These are phyloP conservation scores for Bathynomus jamesi DNA, from an alignment of 1,140 invertebrate genomes.

Conservation along the genomic window DNA sequence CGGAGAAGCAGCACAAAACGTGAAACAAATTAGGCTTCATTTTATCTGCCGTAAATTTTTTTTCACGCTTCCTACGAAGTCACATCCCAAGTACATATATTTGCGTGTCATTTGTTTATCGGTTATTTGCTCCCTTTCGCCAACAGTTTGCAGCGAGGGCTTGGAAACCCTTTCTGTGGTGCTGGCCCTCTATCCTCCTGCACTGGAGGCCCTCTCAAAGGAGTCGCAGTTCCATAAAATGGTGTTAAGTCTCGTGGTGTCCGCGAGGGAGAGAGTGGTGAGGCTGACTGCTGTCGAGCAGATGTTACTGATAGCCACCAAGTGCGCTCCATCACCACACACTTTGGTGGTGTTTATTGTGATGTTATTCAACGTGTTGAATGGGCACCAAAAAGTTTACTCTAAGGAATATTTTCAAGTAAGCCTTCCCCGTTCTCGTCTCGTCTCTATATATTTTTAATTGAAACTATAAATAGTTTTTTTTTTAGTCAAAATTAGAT, in stretches of 20 bases:
- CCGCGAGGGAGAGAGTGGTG: slow-evolving; percentile 56
- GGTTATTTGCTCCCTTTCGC: no score
- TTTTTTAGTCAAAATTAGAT: no score
- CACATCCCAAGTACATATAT: no score
- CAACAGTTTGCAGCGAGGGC: slow-evolving; percentile 82
- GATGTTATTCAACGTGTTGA: slow-evolving; percentile 65
- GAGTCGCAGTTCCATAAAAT: slow-evolving; percentile 77
- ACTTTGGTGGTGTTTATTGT: slow-evolving; percentile 64
- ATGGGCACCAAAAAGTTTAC: slow-evolving; percentile 65
- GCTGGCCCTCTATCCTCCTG: slow-evolving; percentile 72
- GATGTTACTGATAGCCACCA: slow-evolving; percentile 68
- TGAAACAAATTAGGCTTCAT: no score
- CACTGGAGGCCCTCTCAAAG: slow-evolving; percentile 61
- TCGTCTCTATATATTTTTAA: background rate
- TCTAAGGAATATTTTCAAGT: slow-evolving; percentile 72
- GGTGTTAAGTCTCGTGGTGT: slow-evolving; percentile 77
- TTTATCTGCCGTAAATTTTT: no score
- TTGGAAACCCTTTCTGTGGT: slow-evolving; percentile 84
- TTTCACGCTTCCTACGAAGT: no score
- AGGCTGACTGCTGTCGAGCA: slow-evolving; percentile 70
- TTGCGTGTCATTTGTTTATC: no score
- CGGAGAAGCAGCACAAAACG: no score
- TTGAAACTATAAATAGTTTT: background rate
- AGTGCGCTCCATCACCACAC: slow-evolving; percentile 47
- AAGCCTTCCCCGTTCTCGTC: slow-evolving; percentile 13